Base-by-base conservation (phyloP, 2,113 vertebrate species). In the Micromys minutus region DNA sequence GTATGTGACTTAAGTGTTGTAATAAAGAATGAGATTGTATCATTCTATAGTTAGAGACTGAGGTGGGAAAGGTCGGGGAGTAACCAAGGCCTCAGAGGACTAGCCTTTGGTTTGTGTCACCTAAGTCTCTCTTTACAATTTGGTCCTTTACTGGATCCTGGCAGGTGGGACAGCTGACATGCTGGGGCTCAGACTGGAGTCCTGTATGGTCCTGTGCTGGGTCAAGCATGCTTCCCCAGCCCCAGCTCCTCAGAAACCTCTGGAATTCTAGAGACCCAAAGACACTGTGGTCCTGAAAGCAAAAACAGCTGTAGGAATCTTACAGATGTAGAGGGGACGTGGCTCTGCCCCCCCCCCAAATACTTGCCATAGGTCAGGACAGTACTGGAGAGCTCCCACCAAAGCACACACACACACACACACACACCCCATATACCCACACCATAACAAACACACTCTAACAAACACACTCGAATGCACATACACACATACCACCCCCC, bases 181-280 rank as follows among this genome's bases (percentile, higher is more conserved):
- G 83, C 72, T 39, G 67, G 76, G 22, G 77, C 67, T 52, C 52
- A 16, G 39, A 39, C 39, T 47, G 55, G 55, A 22, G 4, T 24
- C 55, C 50, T 9, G n/a, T 74, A 7, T 22, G 50, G 34, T 52
- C 12, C 39, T 59, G n/a, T 0, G 0, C 47, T 13, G 2, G 52
- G 83, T 94, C 87, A 71, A n/a, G 55, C 63, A 69, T 84, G 91
- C 65, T n/a, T 74, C 65, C 65, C 50, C 45, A 80, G 91, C 50
- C 75, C 69, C 31, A 42, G 86, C 16, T 55, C 47, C 83, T 92
- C 15, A 0, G 22, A 47, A 69, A 81, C 34, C 34, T 50, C 94
- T 94, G 92, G 89, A 87, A 52, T 83, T 93, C 88, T 34, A 77
- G 61, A 91, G 89, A 87, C 74, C 67, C 87, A 89, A 72, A 77